Percentiles rank a stretch among this genome's conserved stretches.
Evolutionary conservation across 2,113 vertebrate species (phyloP).

Genomic region (Myrmophylax atrothorax): DNA sequence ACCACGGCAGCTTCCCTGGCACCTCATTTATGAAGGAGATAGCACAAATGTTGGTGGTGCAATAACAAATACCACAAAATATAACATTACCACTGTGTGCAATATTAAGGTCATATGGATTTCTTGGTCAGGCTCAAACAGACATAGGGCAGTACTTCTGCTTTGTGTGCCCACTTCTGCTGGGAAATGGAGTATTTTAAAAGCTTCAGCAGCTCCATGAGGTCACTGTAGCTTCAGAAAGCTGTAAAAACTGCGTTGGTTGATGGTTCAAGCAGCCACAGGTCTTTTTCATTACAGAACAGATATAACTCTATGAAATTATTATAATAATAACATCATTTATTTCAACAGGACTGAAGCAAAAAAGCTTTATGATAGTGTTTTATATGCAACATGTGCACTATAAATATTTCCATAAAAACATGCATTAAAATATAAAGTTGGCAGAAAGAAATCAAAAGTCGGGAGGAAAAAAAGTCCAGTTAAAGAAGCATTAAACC

Average conservation of each 20-base stretch:
- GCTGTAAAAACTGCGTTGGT: slow-evolving; percentile 24
- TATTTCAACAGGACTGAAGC: slow-evolving; percentile 68
- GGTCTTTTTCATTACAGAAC: slow-evolving; percentile 72
- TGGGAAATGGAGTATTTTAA: neutral
- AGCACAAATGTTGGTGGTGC: rapidly evolving
- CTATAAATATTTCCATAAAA: slow-evolving; percentile 81
- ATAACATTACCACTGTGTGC: rapidly evolving
- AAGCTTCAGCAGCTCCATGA: slow-evolving; percentile 38
- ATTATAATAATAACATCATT: slow-evolving; percentile 71
- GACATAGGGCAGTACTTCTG: neutral
- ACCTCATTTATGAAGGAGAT: neutral
- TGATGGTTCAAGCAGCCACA: slow-evolving; percentile 55
- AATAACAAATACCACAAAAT: neutral
- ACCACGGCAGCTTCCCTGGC: neutral
- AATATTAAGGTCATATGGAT: neutral
- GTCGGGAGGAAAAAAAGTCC: slow-evolving; percentile 1
- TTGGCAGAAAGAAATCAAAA: slow-evolving; percentile 72
- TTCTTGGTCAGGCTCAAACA: neutral
- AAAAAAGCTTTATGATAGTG: slow-evolving; percentile 67
- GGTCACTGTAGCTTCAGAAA: slow-evolving; percentile 50
- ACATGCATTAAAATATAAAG: slow-evolving; percentile 70
- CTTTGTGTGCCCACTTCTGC: neutral
- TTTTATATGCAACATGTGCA: slow-evolving; percentile 75
- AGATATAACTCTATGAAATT: slow-evolving; percentile 69
- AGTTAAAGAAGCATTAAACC: slow-evolving; percentile 38